A percentile compares a stretch with the other conserved stretches of the same genome.
Conservation (phyloP, 2,888 invertebrate genomes). For the Cataglyphis altisquamis region DNA sequence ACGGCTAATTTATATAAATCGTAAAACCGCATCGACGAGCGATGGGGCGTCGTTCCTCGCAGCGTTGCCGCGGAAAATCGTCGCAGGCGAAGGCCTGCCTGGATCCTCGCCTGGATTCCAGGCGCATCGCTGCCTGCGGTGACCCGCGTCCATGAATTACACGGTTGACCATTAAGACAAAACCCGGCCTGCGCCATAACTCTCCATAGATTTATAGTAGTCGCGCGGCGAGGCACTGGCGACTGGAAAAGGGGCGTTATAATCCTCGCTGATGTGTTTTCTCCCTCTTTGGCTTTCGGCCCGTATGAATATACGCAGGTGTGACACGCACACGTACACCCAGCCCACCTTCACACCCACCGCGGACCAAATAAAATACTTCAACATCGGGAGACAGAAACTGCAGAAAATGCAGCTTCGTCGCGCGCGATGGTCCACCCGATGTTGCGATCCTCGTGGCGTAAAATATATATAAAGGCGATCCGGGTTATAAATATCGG, state of each 20-base stretch:
- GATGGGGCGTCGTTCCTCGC: slow-evolving; percentile 41
- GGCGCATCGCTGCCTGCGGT: slow-evolving; percentile 64
- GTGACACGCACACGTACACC: slow-evolving; percentile 23
- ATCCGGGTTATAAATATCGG: slow-evolving; percentile 83
- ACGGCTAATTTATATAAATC: slow-evolving; percentile 28
- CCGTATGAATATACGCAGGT: not conserved
- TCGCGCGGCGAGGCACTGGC: slow-evolving; percentile 65
- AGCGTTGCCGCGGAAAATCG: slow-evolving; percentile 43
- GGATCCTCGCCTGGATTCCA: slow-evolving; percentile 58
- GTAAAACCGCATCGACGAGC: slow-evolving; percentile 18
- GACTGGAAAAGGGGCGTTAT: slow-evolving; percentile 70
- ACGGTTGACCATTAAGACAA: slow-evolving; percentile 85
- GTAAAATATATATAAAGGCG: slow-evolving; percentile 68
- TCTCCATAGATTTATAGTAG: slow-evolving; percentile 84
- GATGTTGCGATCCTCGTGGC: slow-evolving; percentile 46
- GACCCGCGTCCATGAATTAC: slow-evolving; percentile 78
- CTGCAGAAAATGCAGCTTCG: slow-evolving; percentile 67
- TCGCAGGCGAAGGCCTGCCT: slow-evolving; percentile 38
- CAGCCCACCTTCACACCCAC: not conserved
- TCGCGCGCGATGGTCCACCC: slow-evolving; percentile 51
- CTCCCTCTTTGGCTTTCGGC: slow-evolving; percentile 41
- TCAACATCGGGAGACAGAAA: slow-evolving; percentile 69
- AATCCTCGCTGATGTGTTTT: slow-evolving; percentile 66
- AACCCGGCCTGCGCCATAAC: slow-evolving; percentile 83
- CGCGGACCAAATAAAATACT: slow-evolving; percentile 63